Percentiles rank a stretch among this genome's conserved stretches.
Evolutionary conservation across 1,140 invertebrate species (phyloP).

Genomic region (Heliconius nattereri): DNA sequence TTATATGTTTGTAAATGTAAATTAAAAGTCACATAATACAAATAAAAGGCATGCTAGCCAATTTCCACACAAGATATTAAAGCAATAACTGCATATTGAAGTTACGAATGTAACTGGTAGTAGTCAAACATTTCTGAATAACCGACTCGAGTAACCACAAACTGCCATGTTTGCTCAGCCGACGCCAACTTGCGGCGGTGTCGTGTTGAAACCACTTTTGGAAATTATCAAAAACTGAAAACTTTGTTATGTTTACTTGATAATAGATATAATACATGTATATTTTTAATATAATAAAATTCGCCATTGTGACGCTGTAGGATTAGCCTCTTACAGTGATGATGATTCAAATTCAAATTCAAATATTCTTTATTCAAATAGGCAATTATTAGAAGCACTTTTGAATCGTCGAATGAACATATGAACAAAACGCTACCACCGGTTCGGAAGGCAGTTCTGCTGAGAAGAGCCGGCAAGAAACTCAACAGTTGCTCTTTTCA

Average conservation of each 20-base stretch:
- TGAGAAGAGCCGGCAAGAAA: too few species aligned
- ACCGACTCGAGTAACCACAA: constrained; percentile 4
- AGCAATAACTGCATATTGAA: constrained; percentile 1
- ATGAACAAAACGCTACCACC: too few species aligned
- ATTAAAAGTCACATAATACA: not conserved
- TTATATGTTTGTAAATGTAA: not conserved
- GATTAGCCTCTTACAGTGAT: too few species aligned
- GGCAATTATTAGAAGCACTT: too few species aligned
- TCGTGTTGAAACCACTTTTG: constrained; percentile 9
- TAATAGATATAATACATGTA: not conserved
- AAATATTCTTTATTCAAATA: too few species aligned
- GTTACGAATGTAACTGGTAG: not conserved
- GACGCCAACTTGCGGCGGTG: not conserved
- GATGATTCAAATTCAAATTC: too few species aligned
- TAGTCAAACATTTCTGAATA: constrained; percentile 3
- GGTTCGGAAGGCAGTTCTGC: too few species aligned
- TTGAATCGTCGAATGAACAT: too few species aligned
- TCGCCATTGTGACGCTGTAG: too few species aligned
- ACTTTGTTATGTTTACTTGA: not conserved
- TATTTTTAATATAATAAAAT: too few species aligned
- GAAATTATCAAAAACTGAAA: constrained; percentile 4
- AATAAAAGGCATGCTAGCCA: not conserved
- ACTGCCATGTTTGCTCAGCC: constrained; percentile 9
- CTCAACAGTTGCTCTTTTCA: too few species aligned
- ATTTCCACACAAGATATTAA: not conserved